A percentile compares a stretch with the other conserved stretches of the same genome.
These are phyloP conservation scores for Odocoileus hemionus DNA, from an alignment of 2,113 vertebrate genomes.

Conservation along the genomic window DNA sequence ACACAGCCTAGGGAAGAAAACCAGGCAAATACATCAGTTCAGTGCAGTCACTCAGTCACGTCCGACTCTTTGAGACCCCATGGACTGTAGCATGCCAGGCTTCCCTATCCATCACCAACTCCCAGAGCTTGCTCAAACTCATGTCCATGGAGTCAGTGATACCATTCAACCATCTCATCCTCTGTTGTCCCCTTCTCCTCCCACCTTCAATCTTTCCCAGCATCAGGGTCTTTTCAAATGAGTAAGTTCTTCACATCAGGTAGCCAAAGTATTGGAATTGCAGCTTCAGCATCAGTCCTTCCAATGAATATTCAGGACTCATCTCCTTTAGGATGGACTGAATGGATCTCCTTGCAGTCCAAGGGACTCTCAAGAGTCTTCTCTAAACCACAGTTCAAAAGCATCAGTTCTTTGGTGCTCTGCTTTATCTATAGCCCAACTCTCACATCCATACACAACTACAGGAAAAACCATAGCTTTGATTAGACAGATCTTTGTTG, in stretches of 20 bases:
- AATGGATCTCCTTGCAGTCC: neutral
- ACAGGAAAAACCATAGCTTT: neutral
- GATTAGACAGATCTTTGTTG: neutral
- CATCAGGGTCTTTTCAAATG: neutral
- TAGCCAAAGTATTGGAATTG: neutral
- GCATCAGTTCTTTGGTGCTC: neutral
- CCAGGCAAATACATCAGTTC: neutral
- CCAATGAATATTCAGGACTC: neutral
- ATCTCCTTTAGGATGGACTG: neutral
- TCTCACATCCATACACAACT: neutral
- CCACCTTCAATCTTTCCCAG: neutral
- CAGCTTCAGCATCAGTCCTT: neutral
- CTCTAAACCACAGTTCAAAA: neutral
- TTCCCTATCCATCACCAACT: neutral
- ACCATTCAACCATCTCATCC: neutral
- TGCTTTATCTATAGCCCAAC: neutral
- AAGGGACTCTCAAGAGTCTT: neutral
- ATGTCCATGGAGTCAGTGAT: neutral
- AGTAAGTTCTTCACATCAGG: neutral
- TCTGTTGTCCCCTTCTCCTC: neutral
- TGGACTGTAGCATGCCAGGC: accelerated
- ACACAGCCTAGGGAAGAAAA: neutral
- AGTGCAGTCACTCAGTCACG: neutral
- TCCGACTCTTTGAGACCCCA: neutral
- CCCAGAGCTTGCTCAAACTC: neutral